A percentile compares a stretch with the other conserved stretches of the same genome.
phyloP scores from a whole-genome alignment of 1,140 invertebrate genomes.

The Glomeris maerens region DNA sequence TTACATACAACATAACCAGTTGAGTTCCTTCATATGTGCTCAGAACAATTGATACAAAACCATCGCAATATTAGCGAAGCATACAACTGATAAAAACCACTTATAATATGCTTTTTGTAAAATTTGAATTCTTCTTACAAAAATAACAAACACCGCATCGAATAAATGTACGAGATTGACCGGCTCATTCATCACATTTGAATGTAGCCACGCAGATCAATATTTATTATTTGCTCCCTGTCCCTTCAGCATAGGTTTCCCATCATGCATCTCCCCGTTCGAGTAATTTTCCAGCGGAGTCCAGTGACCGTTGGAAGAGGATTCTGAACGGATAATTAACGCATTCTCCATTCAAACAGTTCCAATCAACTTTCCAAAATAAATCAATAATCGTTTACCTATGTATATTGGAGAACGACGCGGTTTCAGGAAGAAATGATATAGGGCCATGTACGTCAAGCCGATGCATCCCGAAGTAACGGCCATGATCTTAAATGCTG shows the following conservation, averaged over 20 bases:
- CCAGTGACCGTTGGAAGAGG: not conserved
- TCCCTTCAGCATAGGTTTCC: not conserved
- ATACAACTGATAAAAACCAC: no score
- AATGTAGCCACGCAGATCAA: no score
- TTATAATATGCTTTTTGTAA: no score
- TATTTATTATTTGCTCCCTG: no score
- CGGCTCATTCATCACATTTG: no score
- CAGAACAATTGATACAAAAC: no score
- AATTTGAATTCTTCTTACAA: no score
- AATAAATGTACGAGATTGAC: no score
- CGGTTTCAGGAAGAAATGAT: constrained; percentile 34
- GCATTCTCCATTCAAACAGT: not conserved
- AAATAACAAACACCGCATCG: no score
- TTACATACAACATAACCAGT: no score
- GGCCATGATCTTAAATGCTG: constrained; percentile 61
- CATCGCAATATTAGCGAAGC: no score
- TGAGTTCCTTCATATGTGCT: no score
- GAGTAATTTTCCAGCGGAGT: not conserved
- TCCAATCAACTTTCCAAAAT: not conserved
- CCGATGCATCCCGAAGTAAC: constrained; percentile 49
- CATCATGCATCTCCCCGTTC: not conserved
- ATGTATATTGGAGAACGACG: not conserved
- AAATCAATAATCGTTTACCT: not conserved
- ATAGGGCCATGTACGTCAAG: constrained; percentile 49
- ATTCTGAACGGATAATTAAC: not conserved